Percentiles rank a stretch among this genome's conserved stretches.
Conservation (phyloP, 1,140 invertebrate genomes). For the Calliphora vicina region DNA sequence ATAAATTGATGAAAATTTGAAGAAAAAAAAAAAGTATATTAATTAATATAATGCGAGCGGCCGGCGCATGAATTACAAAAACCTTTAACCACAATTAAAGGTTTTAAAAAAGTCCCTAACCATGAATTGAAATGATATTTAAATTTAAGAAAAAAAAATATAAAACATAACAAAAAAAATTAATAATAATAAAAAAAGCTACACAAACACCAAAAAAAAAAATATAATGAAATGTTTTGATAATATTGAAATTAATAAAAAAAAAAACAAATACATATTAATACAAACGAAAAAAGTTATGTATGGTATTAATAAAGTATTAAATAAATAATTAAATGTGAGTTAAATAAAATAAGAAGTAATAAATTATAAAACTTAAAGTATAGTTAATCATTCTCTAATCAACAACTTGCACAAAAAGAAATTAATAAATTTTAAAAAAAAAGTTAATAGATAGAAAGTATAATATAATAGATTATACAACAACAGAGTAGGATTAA, state of each 20-base stretch:
- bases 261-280: conserved; percentile 23
- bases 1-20: too few species aligned
- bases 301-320: conserved; percentile 23
- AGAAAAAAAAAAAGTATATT: too few species aligned
- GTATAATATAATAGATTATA: neutral
- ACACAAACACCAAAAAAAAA: conserved; percentile 41
- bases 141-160: conserved; percentile 29
- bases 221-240: neutral
- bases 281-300: conserved; percentile 24
- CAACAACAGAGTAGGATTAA: neutral
- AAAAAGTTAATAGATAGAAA: neutral
- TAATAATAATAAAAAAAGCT: conserved; percentile 36
- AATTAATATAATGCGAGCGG: neutral
- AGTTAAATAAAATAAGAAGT: conserved; percentile 1
- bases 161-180: conserved; percentile 22
- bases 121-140: neutral
- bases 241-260: conserved; percentile 20
- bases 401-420: conserved; percentile 33
- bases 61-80: too few species aligned
- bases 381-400: conserved; percentile 1
- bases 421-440: neutral
- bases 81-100: too few species aligned
- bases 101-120: neutral
- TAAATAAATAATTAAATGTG: neutral
- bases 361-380: conserved; percentile 10